Evolutionary conservation across 2,113 vertebrate genomes (phyloP).

Genomic region (Tychaedon coryphoeus): DNA sequence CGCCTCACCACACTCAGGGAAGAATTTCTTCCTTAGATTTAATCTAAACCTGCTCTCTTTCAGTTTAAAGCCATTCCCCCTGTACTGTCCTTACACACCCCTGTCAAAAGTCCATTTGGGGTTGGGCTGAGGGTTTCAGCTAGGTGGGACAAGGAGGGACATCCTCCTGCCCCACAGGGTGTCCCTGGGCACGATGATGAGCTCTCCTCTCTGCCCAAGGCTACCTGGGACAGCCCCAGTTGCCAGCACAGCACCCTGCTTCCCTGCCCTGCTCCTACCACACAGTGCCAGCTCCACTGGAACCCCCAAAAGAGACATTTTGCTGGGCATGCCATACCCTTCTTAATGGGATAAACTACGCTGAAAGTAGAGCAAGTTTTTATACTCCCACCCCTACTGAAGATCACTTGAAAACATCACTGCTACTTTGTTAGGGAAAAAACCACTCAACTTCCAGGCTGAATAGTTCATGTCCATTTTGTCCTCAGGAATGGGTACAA

Average conservation of each 20-base stretch:
- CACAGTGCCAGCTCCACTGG: neutral
- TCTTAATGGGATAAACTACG: neutral
- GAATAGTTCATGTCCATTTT: neutral
- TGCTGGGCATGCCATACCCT: neutral
- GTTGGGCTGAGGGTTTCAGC: neutral
- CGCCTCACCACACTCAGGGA: neutral
- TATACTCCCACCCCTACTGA: neutral
- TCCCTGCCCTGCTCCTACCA: neutral
- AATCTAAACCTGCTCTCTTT: neutral
- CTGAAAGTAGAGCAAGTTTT: neutral
- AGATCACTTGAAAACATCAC: neutral
- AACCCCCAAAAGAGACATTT: neutral
- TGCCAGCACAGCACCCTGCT: neutral
- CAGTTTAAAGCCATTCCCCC: neutral
- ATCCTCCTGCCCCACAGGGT: neutral
- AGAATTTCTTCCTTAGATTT: neutral
- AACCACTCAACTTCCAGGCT: neutral
- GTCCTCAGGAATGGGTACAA: neutral
- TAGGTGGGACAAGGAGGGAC: neutral
- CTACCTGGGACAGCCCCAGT: neutral
- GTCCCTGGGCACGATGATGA: fast-evolving
- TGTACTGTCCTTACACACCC: neutral
- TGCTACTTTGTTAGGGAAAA: neutral
- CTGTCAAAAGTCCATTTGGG: neutral
- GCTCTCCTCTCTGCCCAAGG: neutral